phyloP scores from a whole-genome alignment of 2,797 vertebrate genomes.

The Sparus aurata region DNA sequence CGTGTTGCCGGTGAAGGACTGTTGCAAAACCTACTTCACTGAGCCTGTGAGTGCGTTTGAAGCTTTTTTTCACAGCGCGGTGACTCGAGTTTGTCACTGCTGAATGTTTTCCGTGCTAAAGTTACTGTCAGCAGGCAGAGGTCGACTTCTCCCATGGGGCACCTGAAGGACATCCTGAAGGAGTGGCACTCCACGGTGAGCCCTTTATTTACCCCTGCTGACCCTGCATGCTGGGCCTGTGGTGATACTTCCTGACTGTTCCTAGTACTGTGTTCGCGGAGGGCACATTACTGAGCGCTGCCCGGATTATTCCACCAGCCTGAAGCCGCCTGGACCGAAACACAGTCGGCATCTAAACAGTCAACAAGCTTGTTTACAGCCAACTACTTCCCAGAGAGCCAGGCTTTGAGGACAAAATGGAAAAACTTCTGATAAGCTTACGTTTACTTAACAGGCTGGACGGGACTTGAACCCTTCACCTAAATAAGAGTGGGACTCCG shows the following conservation, averaged over 20 bases:
- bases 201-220: constrained; percentile 75
- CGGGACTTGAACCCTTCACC: constrained; percentile 5
- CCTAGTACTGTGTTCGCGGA: constrained; percentile 51
- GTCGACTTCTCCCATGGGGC: constrained; percentile 51
- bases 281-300: constrained; percentile 29
- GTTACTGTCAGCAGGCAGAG: constrained; percentile 57
- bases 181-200: constrained; percentile 42
- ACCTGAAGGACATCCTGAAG: constrained; percentile 73
- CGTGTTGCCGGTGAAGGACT: constrained; percentile 39
- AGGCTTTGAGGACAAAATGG: constrained; percentile 56
- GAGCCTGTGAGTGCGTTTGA: constrained; percentile 12
- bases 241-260: constrained; percentile 49
- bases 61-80: not conserved
- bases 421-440: constrained; percentile 15
- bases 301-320: constrained; percentile 67
- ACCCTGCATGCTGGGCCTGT: constrained; percentile 69
- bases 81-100: not conserved
- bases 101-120: constrained; percentile 18
- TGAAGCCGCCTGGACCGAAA: constrained; percentile 51
- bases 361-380: constrained; percentile 75
- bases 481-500: constrained; percentile 10
- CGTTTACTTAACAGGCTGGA: not conserved
- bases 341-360: constrained; percentile 56
- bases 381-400: constrained; percentile 63
- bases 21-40: constrained; percentile 70